Base-by-base conservation (phyloP, 2,888 invertebrate species). In the Eumerus sabulonum region DNA sequence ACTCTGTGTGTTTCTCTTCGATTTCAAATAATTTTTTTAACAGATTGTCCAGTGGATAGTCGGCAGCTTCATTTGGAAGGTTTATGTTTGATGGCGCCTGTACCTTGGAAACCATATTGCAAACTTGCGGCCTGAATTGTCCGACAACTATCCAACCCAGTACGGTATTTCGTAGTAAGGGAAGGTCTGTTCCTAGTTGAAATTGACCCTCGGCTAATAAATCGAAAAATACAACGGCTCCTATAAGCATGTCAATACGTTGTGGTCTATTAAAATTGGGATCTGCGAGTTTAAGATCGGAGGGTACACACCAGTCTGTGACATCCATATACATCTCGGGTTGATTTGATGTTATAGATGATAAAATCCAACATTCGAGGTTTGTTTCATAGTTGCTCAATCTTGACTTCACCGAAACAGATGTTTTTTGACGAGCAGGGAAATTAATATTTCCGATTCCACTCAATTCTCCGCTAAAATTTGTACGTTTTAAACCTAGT, bases 71-170 rank as follows among this genome's bases (percentile, higher is more conserved):
- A n/a, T n/a, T n/a, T 40, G n/a, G 9, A 40, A 5, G n/a, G 11
- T 40, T n/a, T 11, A 40, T 40, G 40, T 40, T 40, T 40, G 40
- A 12, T 11, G 5, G 13, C 44, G 13, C 17, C 18, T 27, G 17
- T 48, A 40, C 50, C 18, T 50, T 48, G n/a, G 14, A 9, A 27
- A 36, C n/a, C 27, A 27, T 9, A 13, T 45, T 36, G 27, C 50
- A 51, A 1, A 35, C n/a, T 19, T 45, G 45, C 18, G 53, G 17
- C 17, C 18, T 54, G 18, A 51, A 64, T 11, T 50, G 51, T 27
- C 64, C 64, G 12, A 36, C 57, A 7, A 68, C 59, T 9, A 59
- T 59, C 51, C 67, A 68, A 42, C 59, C 67, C 11, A 68, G 14
- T 19, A 67, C n/a, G 11, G 67, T 57, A 19, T 57, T 67, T 14